Conservation (phyloP, 2,113 vertebrate genomes). For the Anhinga rufa region DNA sequence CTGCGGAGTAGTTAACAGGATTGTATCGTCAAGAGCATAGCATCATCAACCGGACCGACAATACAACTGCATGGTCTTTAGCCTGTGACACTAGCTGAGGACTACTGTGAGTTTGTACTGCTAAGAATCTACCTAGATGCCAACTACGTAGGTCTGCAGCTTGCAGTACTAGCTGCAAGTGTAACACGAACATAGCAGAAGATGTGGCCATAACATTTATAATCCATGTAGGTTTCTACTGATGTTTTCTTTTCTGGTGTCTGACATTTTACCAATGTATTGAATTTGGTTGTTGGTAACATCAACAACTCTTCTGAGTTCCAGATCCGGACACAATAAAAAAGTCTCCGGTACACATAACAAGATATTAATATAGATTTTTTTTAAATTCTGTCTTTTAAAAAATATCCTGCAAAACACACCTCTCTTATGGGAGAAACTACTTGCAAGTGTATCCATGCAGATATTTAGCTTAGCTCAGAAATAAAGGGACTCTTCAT, state of each 20-base stretch:
- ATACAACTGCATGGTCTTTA: not conserved
- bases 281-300: not conserved
- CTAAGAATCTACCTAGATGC: not conserved
- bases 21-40: not conserved
- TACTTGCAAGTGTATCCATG: not conserved
- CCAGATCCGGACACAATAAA: not conserved
- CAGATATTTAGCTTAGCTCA: not conserved
- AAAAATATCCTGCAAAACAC: not conserved
- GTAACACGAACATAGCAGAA: not conserved
- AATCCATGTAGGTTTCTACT: not conserved
- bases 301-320: not conserved
- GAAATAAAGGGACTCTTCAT: not conserved
- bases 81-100: not conserved
- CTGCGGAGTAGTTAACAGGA: not conserved
- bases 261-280: not conserved
- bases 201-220: not conserved
- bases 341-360: not conserved
- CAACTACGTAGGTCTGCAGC: not conserved
- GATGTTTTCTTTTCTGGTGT: not conserved
- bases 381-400: not conserved
- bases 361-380: not conserved
- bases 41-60: not conserved
- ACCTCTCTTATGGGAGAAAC: accelerated
- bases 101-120: not conserved
- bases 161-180: not conserved